Base-by-base conservation (phyloP, 2,113 vertebrate genomes). In the Chaetodon auriga region DNA sequence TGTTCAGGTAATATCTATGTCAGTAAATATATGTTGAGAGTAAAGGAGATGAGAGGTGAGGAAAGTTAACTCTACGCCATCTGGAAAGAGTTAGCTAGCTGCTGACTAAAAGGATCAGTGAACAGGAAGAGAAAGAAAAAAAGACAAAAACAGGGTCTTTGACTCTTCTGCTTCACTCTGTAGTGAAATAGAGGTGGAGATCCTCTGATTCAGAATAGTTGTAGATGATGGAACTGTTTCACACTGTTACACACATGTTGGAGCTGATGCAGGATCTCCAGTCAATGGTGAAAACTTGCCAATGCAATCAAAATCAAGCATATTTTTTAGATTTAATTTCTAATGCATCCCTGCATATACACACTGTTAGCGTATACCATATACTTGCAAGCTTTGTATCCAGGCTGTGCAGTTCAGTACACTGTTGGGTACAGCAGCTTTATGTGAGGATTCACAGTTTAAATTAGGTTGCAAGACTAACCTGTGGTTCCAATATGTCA, bases 81-180 rank as follows among this genome's bases (percentile, higher is more conserved):
- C 91, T 94, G 92, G 92, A 88, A 86, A 71, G 46, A 62, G 80
- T 88, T 81, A 90, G 65, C n/a, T 61, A 38, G 69, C 60, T 76
- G 48, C 79, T 88, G 65, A 91, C 91, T 77, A 92, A 92, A 84
- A 63, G 60, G 36, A 78, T 38, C 75, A 75, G 80, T 68, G 80
- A 68, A 76, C 21, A n/a, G 43, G 23, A n/a, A 68, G 41, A 61
- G 65, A 75, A 21, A 35, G 48, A 23, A 1, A 55, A 55, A 53
- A 41, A 35, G 48, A 58, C 23, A 58, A 49, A 54, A 43, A 55
- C 21, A n/a, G 4, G 21, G 13, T 65, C n/a, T 68, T 23, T 63
- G 23, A 45, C 49, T 41, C 48, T 54, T 25, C 25, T 57, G 46
- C 57, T 69, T 12, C n/a, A 55, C 60, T 55, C 16, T 62, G n/a